Conservation (phyloP, 2,888 invertebrate genomes). For the Dasysyrphus albostriatus region DNA sequence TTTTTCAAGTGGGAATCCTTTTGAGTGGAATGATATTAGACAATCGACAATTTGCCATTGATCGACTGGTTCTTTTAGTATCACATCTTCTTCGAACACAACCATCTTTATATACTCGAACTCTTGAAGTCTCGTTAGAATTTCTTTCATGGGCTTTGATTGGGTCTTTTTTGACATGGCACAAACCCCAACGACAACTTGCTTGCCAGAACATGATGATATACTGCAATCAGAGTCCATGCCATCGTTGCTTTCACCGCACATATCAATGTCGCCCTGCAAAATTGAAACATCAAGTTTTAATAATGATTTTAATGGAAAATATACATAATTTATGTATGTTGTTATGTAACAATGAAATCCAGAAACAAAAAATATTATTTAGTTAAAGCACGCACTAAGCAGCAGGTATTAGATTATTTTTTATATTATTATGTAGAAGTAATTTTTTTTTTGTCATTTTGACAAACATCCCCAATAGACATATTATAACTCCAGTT, state of each 20-base stretch:
- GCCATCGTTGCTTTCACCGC: constrained; percentile 86
- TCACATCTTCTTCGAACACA: constrained; percentile 98
- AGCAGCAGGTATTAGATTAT: constrained; percentile 19
- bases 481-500: not conserved
- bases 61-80: constrained; percentile 97
- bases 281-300: constrained; percentile 1
- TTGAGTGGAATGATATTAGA: constrained; percentile 98
- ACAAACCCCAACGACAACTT: constrained; percentile 98
- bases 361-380: not conserved
- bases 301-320: too few relatives aligned
- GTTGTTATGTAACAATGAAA: not conserved
- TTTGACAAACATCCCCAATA: not conserved
- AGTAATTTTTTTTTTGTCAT: not conserved
- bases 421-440: not conserved
- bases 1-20: constrained; percentile 99
- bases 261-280: constrained; percentile 91
- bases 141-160: constrained; percentile 99
- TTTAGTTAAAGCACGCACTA: constrained; percentile 37
- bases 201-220: constrained; percentile 88
- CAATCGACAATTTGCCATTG: constrained; percentile 99
- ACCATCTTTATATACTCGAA: constrained; percentile 98
- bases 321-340: not conserved
- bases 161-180: constrained; percentile 99
- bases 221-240: constrained; percentile 86
- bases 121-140: constrained; percentile 96